Evolutionary conservation across 1,140 invertebrate genomes (phyloP), one percentile per base, ranked within the genome.

Genomic region (Zaprionus inermis): DNA sequence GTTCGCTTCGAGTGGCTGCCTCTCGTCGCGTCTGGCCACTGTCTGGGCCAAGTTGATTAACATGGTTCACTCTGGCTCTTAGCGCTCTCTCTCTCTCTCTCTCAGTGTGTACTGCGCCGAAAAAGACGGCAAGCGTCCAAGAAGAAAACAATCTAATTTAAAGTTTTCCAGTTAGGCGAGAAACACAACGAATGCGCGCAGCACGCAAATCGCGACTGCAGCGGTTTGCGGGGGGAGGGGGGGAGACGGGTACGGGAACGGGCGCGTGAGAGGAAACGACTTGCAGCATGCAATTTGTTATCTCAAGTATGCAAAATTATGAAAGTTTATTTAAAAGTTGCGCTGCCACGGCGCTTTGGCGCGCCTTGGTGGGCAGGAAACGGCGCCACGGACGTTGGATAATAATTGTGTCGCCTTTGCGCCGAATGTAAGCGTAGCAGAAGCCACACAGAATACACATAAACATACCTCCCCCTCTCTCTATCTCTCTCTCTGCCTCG

Each of bases 301-400:
- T 85, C 82, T 85, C 81, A 85, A 85, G 82, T 85, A 85, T 85
- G 82, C 82, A 85, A 85, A 85, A 85, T 85, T 85, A 85, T 85
- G 82, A 85, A 85, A 85, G 82, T 85, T 85, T 85, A 85, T 85
- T 85, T 85, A 85, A 85, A 85, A 85, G 81, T 85, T 85, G 78
- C 79, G 82, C 38, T 44, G 7, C 75, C 81, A 76, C 82, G 65
- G 68, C 76, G 65, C 82, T 76, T 85, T 81, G 73, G 65, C 70
- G 72, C 76, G 65, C 82, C 73, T 85, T 85, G 73, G 65, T 75
- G 66, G 70, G 63, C 75, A 80, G 81, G 74, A 79, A 65, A 41
- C 22, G 66, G 49, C 61, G 67, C 72, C 72, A 67, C 72, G 76
- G 76, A 78, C 63, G 76, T 66, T 77, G 70, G 81, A 85, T 85